A percentile compares a stretch with the other conserved stretches of the same genome.
Evolutionary conservation across 2,797 vertebrate species (phyloP).

Genomic region (Pangasius djambal): DNA sequence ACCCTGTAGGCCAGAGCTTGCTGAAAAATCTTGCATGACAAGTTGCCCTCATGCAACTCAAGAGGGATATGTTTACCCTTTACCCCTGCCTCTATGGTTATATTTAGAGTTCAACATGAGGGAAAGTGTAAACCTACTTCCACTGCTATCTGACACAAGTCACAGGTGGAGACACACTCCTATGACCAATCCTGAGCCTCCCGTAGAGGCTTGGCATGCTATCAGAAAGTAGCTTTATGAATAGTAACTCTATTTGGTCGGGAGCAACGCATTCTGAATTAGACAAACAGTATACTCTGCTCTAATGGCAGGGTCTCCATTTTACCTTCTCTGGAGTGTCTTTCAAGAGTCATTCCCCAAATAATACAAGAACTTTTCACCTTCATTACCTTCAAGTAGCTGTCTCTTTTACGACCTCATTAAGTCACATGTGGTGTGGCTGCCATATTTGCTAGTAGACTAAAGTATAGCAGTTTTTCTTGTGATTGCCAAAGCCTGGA

Average conservation of each 20-base stretch:
- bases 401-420: constrained; percentile 10
- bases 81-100: constrained; percentile 58
- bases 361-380: not conserved
- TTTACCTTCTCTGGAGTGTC: not conserved
- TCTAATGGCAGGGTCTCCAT: not conserved
- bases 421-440: constrained; percentile 2
- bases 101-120: constrained; percentile 62
- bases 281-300: not conserved
- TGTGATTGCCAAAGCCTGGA: constrained; percentile 45
- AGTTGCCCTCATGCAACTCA: constrained; percentile 50
- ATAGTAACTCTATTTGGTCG: too few species aligned
- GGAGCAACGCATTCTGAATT: not conserved
- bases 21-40: constrained; percentile 59
- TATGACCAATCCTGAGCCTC: constrained; percentile 1
- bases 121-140: constrained; percentile 53
- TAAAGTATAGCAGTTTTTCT: constrained; percentile 25
- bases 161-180: constrained; percentile 49
- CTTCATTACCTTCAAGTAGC: not conserved
- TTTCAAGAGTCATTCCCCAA: not conserved
- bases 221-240: not conserved
- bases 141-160: constrained; percentile 52
- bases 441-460: not conserved
- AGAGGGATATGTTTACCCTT: constrained; percentile 61
- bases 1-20: constrained; percentile 47
- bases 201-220: not conserved